Evolutionary conservation across 2,888 invertebrate genomes (phyloP).

Genomic region (Drosophila paucipuncta): DNA sequence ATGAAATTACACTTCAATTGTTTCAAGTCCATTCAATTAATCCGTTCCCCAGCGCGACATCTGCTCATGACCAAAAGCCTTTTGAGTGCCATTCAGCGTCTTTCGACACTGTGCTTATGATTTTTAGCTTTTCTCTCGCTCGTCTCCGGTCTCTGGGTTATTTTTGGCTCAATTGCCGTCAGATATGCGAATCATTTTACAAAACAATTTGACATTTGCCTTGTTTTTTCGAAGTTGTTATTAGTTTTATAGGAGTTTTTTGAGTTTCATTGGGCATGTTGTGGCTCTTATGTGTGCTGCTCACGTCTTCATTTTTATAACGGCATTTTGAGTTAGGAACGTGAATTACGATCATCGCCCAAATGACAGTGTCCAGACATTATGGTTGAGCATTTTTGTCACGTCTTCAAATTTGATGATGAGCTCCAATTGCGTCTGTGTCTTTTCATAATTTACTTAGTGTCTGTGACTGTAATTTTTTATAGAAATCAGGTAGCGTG

Average conservation of each 20-base stretch:
- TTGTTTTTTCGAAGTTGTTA: slow-evolving; percentile 35
- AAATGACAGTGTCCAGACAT: slow-evolving; percentile 37
- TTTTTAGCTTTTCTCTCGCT: slow-evolving; percentile 15
- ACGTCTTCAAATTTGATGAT: slow-evolving; percentile 31
- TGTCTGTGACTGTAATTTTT: slow-evolving; percentile 22
- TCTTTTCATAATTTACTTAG: slow-evolving; percentile 31
- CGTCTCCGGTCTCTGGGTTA: slow-evolving; percentile 16
- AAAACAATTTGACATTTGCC: slow-evolving; percentile 8
- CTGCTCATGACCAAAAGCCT: slow-evolving; percentile 29
- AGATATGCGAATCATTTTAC: slow-evolving; percentile 14
- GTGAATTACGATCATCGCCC: slow-evolving; percentile 62
- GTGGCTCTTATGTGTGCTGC: slow-evolving; percentile 41
- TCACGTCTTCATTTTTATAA: slow-evolving; percentile 62
- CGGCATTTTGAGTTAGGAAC: slow-evolving; percentile 45
- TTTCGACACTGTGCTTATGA: slow-evolving; percentile 32
- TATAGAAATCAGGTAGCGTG: slow-evolving; percentile 29
- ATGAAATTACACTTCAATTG: slow-evolving; percentile 66
- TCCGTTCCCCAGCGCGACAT: slow-evolving; percentile 26
- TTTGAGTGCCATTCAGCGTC: slow-evolving; percentile 52
- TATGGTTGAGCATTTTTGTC: slow-evolving; percentile 34
- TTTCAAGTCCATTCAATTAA: slow-evolving; percentile 74
- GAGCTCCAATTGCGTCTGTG: slow-evolving; percentile 51
- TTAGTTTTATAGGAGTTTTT: slow-evolving; percentile 39
- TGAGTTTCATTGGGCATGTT: slow-evolving; percentile 34
- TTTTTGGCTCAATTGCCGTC: slow-evolving; percentile 23